Conservation (phyloP, 2,888 invertebrate species). For the Belgica antarctica region DNA sequence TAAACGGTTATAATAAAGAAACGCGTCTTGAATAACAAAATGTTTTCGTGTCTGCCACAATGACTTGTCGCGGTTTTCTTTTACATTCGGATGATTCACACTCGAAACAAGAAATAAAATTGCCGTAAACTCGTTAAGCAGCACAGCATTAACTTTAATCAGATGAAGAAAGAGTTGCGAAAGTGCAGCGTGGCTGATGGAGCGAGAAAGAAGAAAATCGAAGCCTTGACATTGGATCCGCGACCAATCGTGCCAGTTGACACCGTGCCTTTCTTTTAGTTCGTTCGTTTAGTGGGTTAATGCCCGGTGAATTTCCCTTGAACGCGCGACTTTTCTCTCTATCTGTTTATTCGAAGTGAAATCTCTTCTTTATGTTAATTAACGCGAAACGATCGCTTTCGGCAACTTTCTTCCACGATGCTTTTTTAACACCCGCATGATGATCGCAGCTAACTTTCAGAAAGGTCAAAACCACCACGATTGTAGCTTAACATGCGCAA, state of each 20-base stretch:
- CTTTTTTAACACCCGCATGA: background rate
- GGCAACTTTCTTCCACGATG: conserved; percentile 6
- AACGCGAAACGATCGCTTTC: background rate
- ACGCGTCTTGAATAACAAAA: conserved; percentile 1
- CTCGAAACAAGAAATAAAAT: background rate
- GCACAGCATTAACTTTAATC: background rate
- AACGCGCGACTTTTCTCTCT: background rate
- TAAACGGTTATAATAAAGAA: background rate
- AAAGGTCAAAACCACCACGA: no score
- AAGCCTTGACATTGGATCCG: background rate
- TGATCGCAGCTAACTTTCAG: background rate
- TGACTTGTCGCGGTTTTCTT: background rate
- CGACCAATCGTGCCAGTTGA: background rate
- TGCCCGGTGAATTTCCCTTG: background rate
- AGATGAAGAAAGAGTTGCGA: background rate
- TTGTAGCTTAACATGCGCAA: no score
- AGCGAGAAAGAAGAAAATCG: background rate
- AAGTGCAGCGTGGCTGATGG: background rate
- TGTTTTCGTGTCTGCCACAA: background rate
- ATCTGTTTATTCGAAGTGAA: conserved; percentile 20
- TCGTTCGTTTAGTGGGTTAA: conserved; percentile 1
- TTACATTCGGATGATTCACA: conserved; percentile 1
- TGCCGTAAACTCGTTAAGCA: background rate
- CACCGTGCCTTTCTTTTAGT: background rate
- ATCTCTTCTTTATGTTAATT: conserved; percentile 4